These are phyloP conservation scores for Drosophila planitibia DNA, from an alignment of 2,888 invertebrate genomes.

Conservation along the genomic window DNA sequence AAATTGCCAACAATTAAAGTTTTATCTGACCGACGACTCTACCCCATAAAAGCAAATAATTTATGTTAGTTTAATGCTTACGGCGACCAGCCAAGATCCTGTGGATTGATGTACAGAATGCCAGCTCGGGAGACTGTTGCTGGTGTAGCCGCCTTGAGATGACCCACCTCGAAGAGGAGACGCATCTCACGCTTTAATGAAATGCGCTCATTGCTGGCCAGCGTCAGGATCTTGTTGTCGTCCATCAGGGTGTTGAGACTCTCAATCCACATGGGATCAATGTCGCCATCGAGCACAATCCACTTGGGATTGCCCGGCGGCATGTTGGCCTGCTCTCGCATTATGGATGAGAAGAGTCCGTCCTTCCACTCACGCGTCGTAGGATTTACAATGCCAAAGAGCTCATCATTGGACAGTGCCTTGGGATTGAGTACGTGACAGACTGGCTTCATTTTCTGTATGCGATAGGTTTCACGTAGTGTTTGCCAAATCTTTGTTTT, in stretches of 20 bases:
- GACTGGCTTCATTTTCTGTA: constrained; percentile 90
- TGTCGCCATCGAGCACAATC: constrained; percentile 98
- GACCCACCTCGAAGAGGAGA: constrained; percentile 96
- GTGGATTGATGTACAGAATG: constrained; percentile 96
- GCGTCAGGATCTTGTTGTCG: constrained; percentile 97
- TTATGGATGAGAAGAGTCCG: constrained; percentile 95
- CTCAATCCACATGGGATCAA: constrained; percentile 94
- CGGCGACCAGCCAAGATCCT: constrained; percentile 98
- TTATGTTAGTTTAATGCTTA: constrained; percentile 85
- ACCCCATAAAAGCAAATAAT: not conserved
- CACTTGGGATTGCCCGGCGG: constrained; percentile 94
- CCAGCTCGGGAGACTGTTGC: constrained; percentile 98
- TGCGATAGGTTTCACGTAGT: constrained; percentile 90
- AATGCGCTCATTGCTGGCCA: constrained; percentile 98
- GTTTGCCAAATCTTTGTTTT: constrained; percentile 98
- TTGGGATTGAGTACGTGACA: constrained; percentile 97
- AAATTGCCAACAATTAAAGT: not conserved
- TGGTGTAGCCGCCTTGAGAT: constrained; percentile 96
- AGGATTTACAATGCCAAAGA: constrained; percentile 97
- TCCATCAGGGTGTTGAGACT: constrained; percentile 99
- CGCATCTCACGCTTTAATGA: constrained; percentile 95
- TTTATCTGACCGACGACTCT: not conserved
- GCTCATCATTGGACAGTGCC: constrained; percentile 96
- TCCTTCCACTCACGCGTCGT: constrained; percentile 97
- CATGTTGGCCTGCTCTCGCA: constrained; percentile 97